These are phyloP conservation scores for Cromileptes altivelis DNA, from an alignment of 2,113 vertebrate species.

Conservation along the genomic window DNA sequence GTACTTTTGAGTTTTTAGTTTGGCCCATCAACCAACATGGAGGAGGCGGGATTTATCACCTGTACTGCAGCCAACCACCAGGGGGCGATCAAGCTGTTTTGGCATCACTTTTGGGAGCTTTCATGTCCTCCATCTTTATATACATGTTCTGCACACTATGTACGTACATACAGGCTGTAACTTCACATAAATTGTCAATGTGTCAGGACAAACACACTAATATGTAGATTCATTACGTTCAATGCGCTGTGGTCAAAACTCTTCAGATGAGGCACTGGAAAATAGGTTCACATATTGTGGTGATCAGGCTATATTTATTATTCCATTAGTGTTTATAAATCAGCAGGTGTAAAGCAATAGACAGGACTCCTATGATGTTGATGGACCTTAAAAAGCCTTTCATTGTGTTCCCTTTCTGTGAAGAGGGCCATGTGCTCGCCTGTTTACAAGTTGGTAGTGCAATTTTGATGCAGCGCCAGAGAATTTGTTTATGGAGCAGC, in stretches of 20 bases:
- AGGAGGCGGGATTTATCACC: too few relatives aligned
- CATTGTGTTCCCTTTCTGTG: conserved; percentile 8
- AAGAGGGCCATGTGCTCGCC: conserved; percentile 56
- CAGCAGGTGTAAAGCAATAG: conserved; percentile 33
- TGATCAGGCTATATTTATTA: conserved; percentile 37
- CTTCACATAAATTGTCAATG: not conserved
- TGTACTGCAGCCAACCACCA: too few relatives aligned
- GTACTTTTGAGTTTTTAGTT: too few relatives aligned
- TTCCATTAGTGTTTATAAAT: conserved; percentile 39
- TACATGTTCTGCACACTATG: not conserved
- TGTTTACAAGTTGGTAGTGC: conserved; percentile 61
- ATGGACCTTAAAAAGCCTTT: conserved; percentile 38
- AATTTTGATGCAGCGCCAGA: conserved; percentile 57
- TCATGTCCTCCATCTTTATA: too few relatives aligned
- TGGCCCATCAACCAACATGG: too few relatives aligned
- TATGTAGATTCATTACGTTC: not conserved
- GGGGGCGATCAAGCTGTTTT: too few relatives aligned
- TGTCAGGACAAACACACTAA: not conserved
- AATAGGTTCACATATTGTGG: conserved; percentile 16
- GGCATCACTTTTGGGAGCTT: too few relatives aligned
- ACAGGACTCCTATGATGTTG: conserved; percentile 4
- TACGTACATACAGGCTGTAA: not conserved
- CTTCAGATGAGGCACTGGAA: conserved; percentile 20
- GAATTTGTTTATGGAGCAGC: conserved; percentile 36
- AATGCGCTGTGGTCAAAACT: not conserved